A percentile compares a stretch with the other conserved stretches of the same genome.
Evolutionary conservation across 2,888 invertebrate genomes (phyloP).

Genomic region (Ophioninae sp.): DNA sequence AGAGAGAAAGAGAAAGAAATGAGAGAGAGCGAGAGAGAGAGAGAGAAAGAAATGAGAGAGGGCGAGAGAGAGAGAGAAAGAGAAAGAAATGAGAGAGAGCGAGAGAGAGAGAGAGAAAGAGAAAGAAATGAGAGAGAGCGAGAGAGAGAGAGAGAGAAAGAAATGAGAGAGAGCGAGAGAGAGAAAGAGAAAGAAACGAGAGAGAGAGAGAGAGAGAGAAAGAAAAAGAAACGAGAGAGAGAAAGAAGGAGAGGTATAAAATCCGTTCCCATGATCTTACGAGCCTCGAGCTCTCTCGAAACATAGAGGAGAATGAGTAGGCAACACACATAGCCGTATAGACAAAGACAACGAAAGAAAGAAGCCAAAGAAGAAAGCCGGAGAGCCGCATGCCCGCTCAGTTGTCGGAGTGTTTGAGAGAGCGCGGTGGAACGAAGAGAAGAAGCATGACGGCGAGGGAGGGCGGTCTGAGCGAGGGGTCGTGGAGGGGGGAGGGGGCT

Average conservation of each 20-base stretch:
- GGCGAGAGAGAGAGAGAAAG: not conserved
- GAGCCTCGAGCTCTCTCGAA: constrained; percentile 44
- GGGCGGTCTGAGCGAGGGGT: too few species aligned
- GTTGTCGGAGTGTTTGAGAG: constrained; percentile 42
- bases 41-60: not conserved
- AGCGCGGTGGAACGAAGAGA: too few species aligned
- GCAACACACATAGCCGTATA: constrained; percentile 31
- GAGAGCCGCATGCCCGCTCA: not conserved
- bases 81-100: not conserved
- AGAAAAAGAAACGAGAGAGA: constrained; percentile 8
- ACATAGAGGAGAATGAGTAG: constrained; percentile 39
- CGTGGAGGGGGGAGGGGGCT: constrained; percentile 75
- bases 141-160: constrained; percentile 10
- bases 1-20: constrained; percentile 14
- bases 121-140: not conserved
- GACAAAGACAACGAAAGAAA: constrained; percentile 56
- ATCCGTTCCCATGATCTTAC: constrained; percentile 71
- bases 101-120: not conserved
- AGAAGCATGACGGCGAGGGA: too few species aligned
- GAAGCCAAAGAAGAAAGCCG: constrained; percentile 55
- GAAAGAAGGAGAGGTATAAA: constrained; percentile 45
- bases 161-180: not conserved
- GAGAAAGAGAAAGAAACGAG: not conserved
- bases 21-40: not conserved
- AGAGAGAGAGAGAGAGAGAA: not conserved